phyloP scores from a whole-genome alignment of 2,113 vertebrate species.

The Sigmodon hispidus region DNA sequence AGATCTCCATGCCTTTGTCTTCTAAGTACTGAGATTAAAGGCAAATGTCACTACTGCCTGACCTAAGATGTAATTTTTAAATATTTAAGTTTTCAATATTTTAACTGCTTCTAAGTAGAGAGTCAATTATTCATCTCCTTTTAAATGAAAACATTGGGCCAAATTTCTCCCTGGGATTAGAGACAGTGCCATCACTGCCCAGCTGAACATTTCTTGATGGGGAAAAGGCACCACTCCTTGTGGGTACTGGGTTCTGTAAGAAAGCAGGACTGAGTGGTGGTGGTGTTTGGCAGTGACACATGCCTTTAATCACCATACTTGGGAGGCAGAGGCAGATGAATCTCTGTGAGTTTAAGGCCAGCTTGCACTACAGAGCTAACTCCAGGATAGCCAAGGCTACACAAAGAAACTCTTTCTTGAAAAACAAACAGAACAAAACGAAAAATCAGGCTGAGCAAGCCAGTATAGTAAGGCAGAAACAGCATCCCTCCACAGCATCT shows the following conservation, averaged over 20 bases:
- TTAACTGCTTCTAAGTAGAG: background rate
- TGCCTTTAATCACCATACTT: background rate
- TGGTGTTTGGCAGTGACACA: no score
- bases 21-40: background rate
- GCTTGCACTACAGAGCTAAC: background rate
- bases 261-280: background rate
- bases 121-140: background rate
- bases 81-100: conserved; percentile 13
- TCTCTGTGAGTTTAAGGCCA: background rate
- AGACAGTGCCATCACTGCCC: background rate
- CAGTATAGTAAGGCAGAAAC: background rate
- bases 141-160: conserved; percentile 3
- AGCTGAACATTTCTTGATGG: background rate
- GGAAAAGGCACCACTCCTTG: background rate
- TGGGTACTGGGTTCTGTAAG: background rate
- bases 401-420: background rate
- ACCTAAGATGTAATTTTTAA: background rate
- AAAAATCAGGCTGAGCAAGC: background rate
- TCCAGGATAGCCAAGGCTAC: background rate
- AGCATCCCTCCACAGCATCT: background rate
- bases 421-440: background rate
- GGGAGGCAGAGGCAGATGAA: background rate
- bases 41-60: background rate
- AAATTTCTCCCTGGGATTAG: background rate
- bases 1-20: background rate